phyloP scores from a whole-genome alignment of 2,888 invertebrate species.

The Eutolmus rufibarbis region DNA sequence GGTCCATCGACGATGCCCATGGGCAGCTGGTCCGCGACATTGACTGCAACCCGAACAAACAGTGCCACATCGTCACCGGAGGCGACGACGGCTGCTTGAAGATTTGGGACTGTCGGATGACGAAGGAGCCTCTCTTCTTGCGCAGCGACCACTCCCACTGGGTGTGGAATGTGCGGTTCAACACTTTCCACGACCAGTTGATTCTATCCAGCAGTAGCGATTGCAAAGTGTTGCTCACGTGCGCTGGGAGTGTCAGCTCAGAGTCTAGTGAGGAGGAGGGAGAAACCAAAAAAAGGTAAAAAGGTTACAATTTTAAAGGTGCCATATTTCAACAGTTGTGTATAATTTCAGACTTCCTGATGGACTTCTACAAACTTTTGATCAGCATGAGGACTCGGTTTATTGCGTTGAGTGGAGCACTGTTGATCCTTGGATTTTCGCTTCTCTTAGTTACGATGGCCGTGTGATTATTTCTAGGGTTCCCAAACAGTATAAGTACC shows the following conservation, averaged over 20 bases:
- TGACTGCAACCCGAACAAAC: constrained; percentile 98
- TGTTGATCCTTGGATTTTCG: constrained; percentile 98
- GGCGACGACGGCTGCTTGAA: constrained; percentile 95
- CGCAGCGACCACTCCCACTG: constrained; percentile 88
- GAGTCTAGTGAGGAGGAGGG: constrained; percentile 69
- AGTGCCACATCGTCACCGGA: constrained; percentile 90
- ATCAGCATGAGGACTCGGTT: constrained; percentile 97
- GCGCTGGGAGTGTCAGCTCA: constrained; percentile 86
- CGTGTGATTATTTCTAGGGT: constrained; percentile 91
- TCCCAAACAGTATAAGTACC: constrained; percentile 93
- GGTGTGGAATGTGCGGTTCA: constrained; percentile 95
- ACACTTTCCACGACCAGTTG: constrained; percentile 96
- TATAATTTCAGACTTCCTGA: constrained; percentile 67
- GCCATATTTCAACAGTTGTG: background rate
- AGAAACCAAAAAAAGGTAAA: constrained; percentile 47
- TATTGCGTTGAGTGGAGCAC: constrained; percentile 97
- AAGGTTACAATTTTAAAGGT: background rate
- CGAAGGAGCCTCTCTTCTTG: constrained; percentile 78
- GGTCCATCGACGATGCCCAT: constrained; percentile 88
- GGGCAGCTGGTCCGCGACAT: constrained; percentile 87
- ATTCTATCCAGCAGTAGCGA: constrained; percentile 94
- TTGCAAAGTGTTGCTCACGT: constrained; percentile 87
- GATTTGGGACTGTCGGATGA: constrained; percentile 94
- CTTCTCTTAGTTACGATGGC: constrained; percentile 98
- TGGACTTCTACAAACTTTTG: constrained; percentile 89